Conservation (phyloP, 2,113 vertebrate species). For the Cheilinus undulatus region DNA sequence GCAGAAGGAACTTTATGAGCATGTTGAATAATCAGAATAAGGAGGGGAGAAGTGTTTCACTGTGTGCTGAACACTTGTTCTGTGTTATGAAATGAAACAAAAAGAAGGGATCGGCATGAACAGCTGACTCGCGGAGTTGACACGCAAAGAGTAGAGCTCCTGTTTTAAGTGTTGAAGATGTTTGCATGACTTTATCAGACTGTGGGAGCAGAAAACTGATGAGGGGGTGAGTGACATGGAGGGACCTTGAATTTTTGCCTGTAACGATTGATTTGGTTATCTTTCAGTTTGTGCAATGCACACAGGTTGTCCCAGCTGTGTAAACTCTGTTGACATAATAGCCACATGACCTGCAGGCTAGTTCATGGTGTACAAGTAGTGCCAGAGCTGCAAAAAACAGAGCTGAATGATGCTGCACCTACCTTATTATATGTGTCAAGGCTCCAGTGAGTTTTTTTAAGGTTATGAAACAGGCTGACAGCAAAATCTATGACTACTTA, state of each 20-base stretch:
- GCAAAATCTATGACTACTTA: no score
- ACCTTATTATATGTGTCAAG: no score
- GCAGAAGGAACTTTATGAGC: constrained; percentile 34
- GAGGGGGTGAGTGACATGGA: constrained; percentile 5
- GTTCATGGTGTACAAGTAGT: no score
- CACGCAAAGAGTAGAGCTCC: constrained; percentile 2
- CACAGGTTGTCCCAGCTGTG: constrained; percentile 48
- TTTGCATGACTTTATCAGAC: constrained; percentile 17
- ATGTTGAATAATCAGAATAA: constrained; percentile 39
- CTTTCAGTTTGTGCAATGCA: constrained; percentile 29
- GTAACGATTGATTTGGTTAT: constrained; percentile 45
- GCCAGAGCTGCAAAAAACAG: no score
- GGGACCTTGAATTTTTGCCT: constrained; percentile 30
- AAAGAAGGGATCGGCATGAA: constrained; percentile 25
- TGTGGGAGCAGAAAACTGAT: constrained; percentile 4
- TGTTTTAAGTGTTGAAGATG: constrained; percentile 3
- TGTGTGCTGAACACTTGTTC: constrained; percentile 9
- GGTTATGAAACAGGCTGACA: no score
- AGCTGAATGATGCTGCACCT: no score
- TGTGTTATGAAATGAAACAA: constrained; percentile 23
- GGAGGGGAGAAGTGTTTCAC: constrained; percentile 19
- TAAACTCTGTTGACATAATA: constrained; percentile 42
- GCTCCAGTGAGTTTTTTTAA: no score
- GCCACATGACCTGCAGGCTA: constrained; percentile 4
- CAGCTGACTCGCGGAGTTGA: constrained; percentile 23